A percentile compares a stretch with the other conserved stretches of the same genome.
These are phyloP conservation scores for Nephrotoma appendiculata DNA, from an alignment of 2,888 invertebrate genomes.

Conservation along the genomic window DNA sequence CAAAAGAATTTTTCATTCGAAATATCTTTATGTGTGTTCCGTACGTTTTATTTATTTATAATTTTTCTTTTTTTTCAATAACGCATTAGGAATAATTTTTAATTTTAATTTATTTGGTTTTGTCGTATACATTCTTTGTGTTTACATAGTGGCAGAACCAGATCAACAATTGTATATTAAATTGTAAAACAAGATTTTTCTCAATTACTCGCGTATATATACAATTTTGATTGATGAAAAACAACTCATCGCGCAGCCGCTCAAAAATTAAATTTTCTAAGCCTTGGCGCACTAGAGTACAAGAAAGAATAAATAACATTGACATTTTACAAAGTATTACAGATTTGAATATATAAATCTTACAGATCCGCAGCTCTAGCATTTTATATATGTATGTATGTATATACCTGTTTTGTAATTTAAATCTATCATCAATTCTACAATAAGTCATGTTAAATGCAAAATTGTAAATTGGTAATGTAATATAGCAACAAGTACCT, in stretches of 20 bases:
- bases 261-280: not conserved
- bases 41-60: not conserved
- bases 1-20: not conserved
- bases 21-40: not conserved
- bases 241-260: not conserved
- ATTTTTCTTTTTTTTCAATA: not conserved
- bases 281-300: not conserved
- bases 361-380: not conserved
- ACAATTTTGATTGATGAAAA: not conserved
- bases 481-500: not conserved
- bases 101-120: not conserved
- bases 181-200: not conserved
- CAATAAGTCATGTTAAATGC: not conserved
- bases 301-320: not conserved
- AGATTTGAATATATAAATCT: not conserved
- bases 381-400: not conserved
- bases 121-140: too few relatives aligned
- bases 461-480: not conserved
- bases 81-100: not conserved
- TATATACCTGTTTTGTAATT: not conserved
- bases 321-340: not conserved
- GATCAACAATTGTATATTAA: not conserved
- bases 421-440: not conserved
- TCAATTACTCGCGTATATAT: not conserved
- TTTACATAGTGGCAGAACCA: not conserved